Percentiles rank a stretch among this genome's conserved stretches.
These are phyloP conservation scores for Sebastes umbrosus DNA, from an alignment of 2,797 vertebrate species.

Conservation along the genomic window DNA sequence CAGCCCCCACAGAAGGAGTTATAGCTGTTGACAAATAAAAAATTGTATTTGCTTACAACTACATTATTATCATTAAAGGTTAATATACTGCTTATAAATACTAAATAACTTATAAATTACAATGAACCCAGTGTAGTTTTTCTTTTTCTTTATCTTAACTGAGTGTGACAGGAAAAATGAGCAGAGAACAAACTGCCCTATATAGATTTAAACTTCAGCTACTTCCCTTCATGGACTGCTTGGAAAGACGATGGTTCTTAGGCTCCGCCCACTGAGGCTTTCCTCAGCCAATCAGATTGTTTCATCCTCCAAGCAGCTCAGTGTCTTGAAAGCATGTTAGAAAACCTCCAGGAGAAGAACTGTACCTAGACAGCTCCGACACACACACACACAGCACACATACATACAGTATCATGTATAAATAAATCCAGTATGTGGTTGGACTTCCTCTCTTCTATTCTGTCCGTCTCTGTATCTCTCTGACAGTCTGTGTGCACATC, in stretches of 20 bases:
- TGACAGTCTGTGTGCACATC: not conserved
- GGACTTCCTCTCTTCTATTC: not conserved
- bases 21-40: not conserved
- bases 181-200: not conserved
- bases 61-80: not conserved
- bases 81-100: not conserved
- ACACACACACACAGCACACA: not conserved
- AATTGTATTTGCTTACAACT: not conserved
- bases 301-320: not conserved
- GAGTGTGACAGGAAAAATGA: not conserved
- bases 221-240: not conserved
- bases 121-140: not conserved
- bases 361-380: not conserved
- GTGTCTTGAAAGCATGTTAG: not conserved
- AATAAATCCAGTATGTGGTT: conserved; percentile 1
- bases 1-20: no score
- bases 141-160: not conserved
- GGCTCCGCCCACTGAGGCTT: not conserved
- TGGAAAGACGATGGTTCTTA: not conserved
- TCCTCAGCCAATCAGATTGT: not conserved
- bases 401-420: not conserved
- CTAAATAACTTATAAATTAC: not conserved
- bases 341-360: not conserved
- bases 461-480: conserved; percentile 1
- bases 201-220: not conserved